Percentiles rank a stretch among this genome's conserved stretches.
Conservation (phyloP, 2,113 vertebrate species). For the Periophthalmus modestus region DNA sequence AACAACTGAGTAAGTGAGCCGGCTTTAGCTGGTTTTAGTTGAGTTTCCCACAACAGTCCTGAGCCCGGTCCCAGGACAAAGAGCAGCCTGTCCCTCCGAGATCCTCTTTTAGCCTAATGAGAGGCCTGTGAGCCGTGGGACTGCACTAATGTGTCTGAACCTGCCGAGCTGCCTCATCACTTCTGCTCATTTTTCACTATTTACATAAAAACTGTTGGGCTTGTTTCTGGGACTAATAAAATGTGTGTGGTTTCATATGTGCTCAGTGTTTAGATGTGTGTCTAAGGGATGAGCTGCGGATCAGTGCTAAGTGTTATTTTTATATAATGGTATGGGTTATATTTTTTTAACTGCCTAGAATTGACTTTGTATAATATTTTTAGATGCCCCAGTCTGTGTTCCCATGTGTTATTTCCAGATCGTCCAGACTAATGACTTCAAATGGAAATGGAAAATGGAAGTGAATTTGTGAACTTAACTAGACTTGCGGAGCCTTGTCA, state of each 20-base stretch:
- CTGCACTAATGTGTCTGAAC: conserved; percentile 59
- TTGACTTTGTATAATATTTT: too few species aligned
- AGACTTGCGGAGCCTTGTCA: too few species aligned
- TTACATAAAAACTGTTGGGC: conserved; percentile 24
- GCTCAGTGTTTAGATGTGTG: conserved; percentile 10
- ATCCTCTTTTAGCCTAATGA: conserved; percentile 78
- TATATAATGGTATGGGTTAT: too few species aligned
- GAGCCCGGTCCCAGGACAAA: conserved; percentile 72
- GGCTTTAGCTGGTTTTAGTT: conserved; percentile 53
- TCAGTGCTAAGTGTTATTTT: too few species aligned
- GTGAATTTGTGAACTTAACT: too few species aligned
- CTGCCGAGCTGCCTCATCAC: conserved; percentile 46
- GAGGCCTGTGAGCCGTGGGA: conserved; percentile 73
- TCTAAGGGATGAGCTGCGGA: background rate
- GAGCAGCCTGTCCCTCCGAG: conserved; percentile 70
- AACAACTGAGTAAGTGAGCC: conserved; percentile 57
- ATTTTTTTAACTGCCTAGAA: too few species aligned
- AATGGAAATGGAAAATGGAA: too few species aligned
- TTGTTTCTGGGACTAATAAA: conserved; percentile 7
- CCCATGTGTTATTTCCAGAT: too few species aligned
- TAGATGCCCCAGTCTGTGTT: too few species aligned
- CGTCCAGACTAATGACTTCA: too few species aligned
- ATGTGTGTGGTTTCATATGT: conserved; percentile 16
- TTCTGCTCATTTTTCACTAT: conserved; percentile 29
- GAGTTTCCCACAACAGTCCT: conserved; percentile 63